A percentile compares a stretch with the other conserved stretches of the same genome.
Evolutionary conservation across 2,888 invertebrate genomes (phyloP).

Genomic region (Tyria jacobaeae): DNA sequence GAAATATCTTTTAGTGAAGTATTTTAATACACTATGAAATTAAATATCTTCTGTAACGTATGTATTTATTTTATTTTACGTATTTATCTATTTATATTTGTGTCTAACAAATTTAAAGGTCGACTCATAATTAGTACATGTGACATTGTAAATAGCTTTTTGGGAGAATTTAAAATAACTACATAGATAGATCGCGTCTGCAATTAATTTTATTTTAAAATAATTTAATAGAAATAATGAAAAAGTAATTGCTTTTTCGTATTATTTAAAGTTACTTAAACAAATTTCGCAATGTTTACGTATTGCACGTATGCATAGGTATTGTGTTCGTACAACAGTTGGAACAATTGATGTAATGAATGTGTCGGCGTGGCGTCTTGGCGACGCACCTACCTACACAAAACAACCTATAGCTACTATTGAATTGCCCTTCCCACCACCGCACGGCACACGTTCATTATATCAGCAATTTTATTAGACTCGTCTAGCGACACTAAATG

Average conservation of each 20-base stretch:
- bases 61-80: too few relatives aligned
- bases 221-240: neutral
- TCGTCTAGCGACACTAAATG: constrained; percentile 28
- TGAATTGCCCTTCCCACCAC: constrained; percentile 36
- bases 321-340: constrained; percentile 22
- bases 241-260: neutral
- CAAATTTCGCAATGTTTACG: constrained; percentile 15
- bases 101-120: too few relatives aligned
- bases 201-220: too few relatives aligned
- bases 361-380: constrained; percentile 38
- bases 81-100: too few relatives aligned
- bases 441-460: constrained; percentile 34
- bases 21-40: constrained; percentile 1
- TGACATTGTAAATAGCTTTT: too few relatives aligned
- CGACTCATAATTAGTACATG: too few relatives aligned
- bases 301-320: constrained; percentile 3
- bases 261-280: constrained; percentile 6
- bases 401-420: constrained; percentile 10
- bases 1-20: constrained; percentile 26
- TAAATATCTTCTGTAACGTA: neutral
- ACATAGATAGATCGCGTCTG: too few relatives aligned
- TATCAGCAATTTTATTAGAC: constrained; percentile 39
- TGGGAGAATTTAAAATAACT: too few relatives aligned
- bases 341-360: constrained; percentile 47
- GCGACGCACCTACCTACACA: constrained; percentile 26